These are phyloP conservation scores for Xyrauchen texanus DNA, from an alignment of 2,113 vertebrate genomes.

Conservation along the genomic window DNA sequence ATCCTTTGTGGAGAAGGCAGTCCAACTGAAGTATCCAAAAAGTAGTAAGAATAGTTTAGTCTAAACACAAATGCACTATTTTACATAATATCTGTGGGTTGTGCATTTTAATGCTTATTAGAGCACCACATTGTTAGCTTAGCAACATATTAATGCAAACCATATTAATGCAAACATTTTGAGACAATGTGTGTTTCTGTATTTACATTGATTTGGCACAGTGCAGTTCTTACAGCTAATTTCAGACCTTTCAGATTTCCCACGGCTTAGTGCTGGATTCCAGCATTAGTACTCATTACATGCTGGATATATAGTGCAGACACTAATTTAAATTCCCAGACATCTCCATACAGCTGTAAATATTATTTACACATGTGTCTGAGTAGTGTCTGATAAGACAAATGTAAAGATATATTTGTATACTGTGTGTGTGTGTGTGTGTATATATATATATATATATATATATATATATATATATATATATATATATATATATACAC, in stretches of 20 bases:
- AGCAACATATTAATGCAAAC: not conserved
- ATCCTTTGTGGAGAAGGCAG: no score
- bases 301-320: not conserved
- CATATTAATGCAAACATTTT: not conserved
- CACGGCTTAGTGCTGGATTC: not conserved
- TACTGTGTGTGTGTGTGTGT: no score
- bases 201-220: not conserved
- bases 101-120: not conserved
- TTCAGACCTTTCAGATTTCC: constrained; percentile 9
- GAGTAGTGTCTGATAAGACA: not conserved
- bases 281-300: not conserved
- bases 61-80: no score
- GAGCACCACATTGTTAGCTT: not conserved
- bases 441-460: not conserved
- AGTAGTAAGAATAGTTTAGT: no score
- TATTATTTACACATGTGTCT: not conserved
- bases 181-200: not conserved
- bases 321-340: constrained; percentile 26
- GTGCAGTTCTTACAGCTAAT: constrained; percentile 4
- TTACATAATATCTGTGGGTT: not conserved
- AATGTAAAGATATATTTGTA: not conserved
- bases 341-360: not conserved
- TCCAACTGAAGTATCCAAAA: no score
- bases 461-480: no score
- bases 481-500: no score